A percentile compares a stretch with the other conserved stretches of the same genome.
Evolutionary conservation across 2,888 invertebrate genomes (phyloP).

Genomic region (Altica lythri): DNA sequence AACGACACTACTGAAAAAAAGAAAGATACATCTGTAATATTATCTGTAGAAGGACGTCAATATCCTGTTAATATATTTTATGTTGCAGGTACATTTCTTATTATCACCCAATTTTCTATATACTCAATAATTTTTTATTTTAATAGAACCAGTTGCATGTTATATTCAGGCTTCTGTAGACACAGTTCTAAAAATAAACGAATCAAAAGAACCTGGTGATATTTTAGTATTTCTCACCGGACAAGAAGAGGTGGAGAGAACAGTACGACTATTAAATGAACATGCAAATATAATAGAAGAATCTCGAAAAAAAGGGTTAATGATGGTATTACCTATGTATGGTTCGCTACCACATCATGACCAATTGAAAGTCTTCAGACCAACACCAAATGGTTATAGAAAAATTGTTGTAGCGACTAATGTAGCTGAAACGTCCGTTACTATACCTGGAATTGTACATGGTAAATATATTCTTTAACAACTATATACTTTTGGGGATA

Average conservation of each 20-base stretch:
- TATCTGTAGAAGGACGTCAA: slow-evolving; percentile 87
- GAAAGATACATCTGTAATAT: slow-evolving; percentile 75
- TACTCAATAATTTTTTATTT: slow-evolving; percentile 12
- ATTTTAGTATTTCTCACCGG: slow-evolving; percentile 92
- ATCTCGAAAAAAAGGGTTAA: slow-evolving; percentile 59
- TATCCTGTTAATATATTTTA: slow-evolving; percentile 89
- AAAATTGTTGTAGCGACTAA: slow-evolving; percentile 95
- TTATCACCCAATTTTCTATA: slow-evolving; percentile 45
- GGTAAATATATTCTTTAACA: slow-evolving; percentile 60
- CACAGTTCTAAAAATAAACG: slow-evolving; percentile 88
- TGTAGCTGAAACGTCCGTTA: slow-evolving; percentile 95
- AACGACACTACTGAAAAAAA: slow-evolving; percentile 52
- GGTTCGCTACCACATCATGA: slow-evolving; percentile 83
- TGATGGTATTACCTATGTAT: slow-evolving; percentile 87
- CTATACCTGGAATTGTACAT: slow-evolving; percentile 90
- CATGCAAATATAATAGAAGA: slow-evolving; percentile 64
- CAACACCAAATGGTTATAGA: slow-evolving; percentile 70
- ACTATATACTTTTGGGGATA: no score
- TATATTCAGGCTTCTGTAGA: slow-evolving; percentile 87
- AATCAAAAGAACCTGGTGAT: slow-evolving; percentile 81
- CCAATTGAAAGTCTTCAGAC: slow-evolving; percentile 81
- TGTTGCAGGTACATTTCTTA: slow-evolving; percentile 62
- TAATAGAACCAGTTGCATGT: slow-evolving; percentile 82
- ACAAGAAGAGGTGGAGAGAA: slow-evolving; percentile 89
- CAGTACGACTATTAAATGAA: slow-evolving; percentile 67